Evolutionary conservation across 2,888 invertebrate species (phyloP).

Genomic region (Parascotia fuliginaria): DNA sequence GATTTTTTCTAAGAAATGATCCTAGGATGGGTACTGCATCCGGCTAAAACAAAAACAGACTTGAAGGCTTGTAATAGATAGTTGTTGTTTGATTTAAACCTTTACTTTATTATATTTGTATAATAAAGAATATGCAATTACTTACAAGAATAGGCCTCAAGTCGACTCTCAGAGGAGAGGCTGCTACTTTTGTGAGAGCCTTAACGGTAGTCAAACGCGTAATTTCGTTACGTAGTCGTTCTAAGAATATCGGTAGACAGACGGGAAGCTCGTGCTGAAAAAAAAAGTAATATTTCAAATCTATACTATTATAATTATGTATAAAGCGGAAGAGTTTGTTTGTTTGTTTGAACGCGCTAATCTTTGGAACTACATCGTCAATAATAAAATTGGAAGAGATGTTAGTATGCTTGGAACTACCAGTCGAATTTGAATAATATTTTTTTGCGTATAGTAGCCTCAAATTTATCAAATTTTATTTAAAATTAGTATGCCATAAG

Average conservation of each 20-base stretch:
- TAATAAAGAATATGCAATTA: slow-evolving; percentile 10
- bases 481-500: too few species aligned
- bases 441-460: too few species aligned
- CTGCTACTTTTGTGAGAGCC: slow-evolving; percentile 97
- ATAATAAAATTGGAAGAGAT: too few species aligned
- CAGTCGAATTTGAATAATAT: too few species aligned
- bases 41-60: slow-evolving; percentile 86
- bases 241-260: slow-evolving; percentile 97
- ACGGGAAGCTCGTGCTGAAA: slow-evolving; percentile 89
- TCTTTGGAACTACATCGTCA: too few species aligned
- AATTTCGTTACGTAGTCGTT: slow-evolving; percentile 98
- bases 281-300: not conserved
- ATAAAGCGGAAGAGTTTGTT: too few species aligned
- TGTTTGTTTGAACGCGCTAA: too few species aligned
- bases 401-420: too few species aligned
- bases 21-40: slow-evolving; percentile 97
- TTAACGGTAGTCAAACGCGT: slow-evolving; percentile 98
- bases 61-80: too few species aligned
- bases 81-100: not conserved
- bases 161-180: slow-evolving; percentile 94
- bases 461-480: too few species aligned
- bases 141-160: slow-evolving; percentile 91
- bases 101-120: not conserved
- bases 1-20: slow-evolving; percentile 98
- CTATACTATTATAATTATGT: too few species aligned